Percentiles rank a stretch among this genome's conserved stretches.
These are phyloP conservation scores for Sternarchorhynchus goeldii DNA, from an alignment of 2,797 vertebrate species.

Conservation along the genomic window DNA sequence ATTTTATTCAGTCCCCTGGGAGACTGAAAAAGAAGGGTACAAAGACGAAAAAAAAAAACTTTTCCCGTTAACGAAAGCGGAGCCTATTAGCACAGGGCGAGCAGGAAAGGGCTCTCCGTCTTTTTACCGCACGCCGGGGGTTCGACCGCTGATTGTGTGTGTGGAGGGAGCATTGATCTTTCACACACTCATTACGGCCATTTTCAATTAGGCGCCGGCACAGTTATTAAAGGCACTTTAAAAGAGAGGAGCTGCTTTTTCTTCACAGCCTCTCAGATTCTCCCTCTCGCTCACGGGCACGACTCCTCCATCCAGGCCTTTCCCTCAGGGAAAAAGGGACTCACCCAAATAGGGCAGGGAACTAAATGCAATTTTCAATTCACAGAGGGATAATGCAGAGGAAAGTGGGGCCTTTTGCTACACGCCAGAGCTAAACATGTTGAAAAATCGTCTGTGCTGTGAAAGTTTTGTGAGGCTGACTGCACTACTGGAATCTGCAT, in stretches of 20 bases:
- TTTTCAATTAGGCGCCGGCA: slow-evolving; percentile 63
- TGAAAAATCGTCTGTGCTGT: slow-evolving; percentile 10
- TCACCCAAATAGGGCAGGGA: slow-evolving; percentile 21
- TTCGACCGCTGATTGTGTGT: slow-evolving; percentile 51
- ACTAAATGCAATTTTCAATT: slow-evolving; percentile 17
- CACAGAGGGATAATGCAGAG: slow-evolving; percentile 26
- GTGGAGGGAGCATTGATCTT: slow-evolving; percentile 57
- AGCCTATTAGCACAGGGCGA: slow-evolving; percentile 52
- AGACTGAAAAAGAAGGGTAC: slow-evolving; percentile 20
- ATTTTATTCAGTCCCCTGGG: slow-evolving; percentile 49
- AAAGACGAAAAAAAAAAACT: background rate
- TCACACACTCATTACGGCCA: slow-evolving; percentile 60
- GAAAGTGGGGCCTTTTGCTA: slow-evolving; percentile 21
- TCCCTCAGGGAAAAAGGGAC: slow-evolving; percentile 19
- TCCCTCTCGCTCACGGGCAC: slow-evolving; percentile 30
- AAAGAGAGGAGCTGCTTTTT: slow-evolving; percentile 56
- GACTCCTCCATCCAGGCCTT: slow-evolving; percentile 37
- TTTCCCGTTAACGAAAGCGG: slow-evolving; percentile 50
- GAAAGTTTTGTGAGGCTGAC: slow-evolving; percentile 18
- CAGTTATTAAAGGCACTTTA: slow-evolving; percentile 56
- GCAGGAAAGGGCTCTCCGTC: slow-evolving; percentile 45
- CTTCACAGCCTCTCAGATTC: slow-evolving; percentile 44
- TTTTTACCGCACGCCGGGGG: slow-evolving; percentile 55
- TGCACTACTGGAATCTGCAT: background rate
- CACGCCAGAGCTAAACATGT: slow-evolving; percentile 29